Conservation (phyloP, 1,140 invertebrate genomes). For the Coptotermes formosanus region DNA sequence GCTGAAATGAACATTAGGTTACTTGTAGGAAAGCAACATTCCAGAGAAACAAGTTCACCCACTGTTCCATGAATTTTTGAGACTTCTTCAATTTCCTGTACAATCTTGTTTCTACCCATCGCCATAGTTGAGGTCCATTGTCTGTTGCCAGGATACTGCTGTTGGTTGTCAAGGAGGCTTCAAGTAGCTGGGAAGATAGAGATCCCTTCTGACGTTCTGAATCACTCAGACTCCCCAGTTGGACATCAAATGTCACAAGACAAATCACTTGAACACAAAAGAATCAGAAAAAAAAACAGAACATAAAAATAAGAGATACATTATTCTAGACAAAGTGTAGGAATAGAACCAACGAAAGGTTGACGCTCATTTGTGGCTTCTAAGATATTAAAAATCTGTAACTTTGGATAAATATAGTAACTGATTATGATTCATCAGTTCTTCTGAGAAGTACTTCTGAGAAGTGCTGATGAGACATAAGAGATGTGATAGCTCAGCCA, state of each 20-base stretch:
- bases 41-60: constrained; percentile 39
- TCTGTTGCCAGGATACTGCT: constrained; percentile 70
- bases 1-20: too few species aligned
- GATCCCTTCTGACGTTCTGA: constrained; percentile 50
- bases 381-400: too few species aligned
- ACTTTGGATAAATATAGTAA: too few species aligned
- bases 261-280: constrained; percentile 63
- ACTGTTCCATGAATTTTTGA: constrained; percentile 76
- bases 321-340: too few species aligned
- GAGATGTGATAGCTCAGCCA: too few species aligned
- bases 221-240: constrained; percentile 52
- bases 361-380: too few species aligned
- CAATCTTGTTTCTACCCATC: constrained; percentile 65
- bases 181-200: constrained; percentile 64
- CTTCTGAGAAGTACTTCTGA: too few species aligned
- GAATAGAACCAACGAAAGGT: too few species aligned
- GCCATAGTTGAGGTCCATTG: constrained; percentile 72
- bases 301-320: too few species aligned
- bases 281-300: background rate
- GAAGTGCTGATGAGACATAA: too few species aligned
- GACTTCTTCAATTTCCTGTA: constrained; percentile 68
- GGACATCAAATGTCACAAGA: constrained; percentile 63
- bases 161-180: constrained; percentile 70
- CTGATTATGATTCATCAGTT: too few species aligned
- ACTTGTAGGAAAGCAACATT: too few species aligned